phyloP scores from a whole-genome alignment of 2,888 invertebrate genomes.

The Elegia similella region DNA sequence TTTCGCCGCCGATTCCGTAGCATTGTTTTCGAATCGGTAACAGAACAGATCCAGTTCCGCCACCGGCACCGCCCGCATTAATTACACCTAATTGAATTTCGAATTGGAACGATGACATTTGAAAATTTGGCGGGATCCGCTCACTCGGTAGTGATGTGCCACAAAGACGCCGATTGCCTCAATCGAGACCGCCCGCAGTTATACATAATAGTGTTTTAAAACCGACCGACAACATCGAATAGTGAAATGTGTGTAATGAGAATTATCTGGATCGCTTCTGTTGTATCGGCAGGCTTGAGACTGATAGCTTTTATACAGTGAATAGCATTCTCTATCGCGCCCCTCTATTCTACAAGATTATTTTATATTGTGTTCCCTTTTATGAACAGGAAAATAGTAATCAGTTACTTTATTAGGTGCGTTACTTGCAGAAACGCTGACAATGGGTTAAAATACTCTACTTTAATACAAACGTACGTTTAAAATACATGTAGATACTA shows the following conservation, averaged over 20 bases:
- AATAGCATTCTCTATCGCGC: slow-evolving; percentile 69
- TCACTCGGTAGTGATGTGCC: slow-evolving; percentile 72
- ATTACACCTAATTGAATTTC: slow-evolving; percentile 85
- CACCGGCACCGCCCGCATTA: slow-evolving; percentile 76
- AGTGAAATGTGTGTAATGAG: slow-evolving; percentile 79
- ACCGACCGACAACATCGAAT: slow-evolving; percentile 69
- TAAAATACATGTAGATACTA: slow-evolving; percentile 28
- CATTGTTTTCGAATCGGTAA: slow-evolving; percentile 75
- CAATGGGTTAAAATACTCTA: slow-evolving; percentile 18
- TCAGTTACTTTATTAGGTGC: slow-evolving; percentile 73
- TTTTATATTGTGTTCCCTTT: slow-evolving; percentile 69
- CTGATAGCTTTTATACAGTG: slow-evolving; percentile 65
- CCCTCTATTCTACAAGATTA: slow-evolving; percentile 69
- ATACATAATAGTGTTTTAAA: slow-evolving; percentile 70
- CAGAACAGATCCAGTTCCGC: slow-evolving; percentile 59
- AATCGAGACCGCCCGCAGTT: slow-evolving; percentile 72
- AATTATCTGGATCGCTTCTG: slow-evolving; percentile 79
- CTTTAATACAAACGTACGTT: slow-evolving; percentile 31
- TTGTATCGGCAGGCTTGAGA: slow-evolving; percentile 67
- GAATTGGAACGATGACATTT: slow-evolving; percentile 85
- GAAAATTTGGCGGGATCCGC: slow-evolving; percentile 76
- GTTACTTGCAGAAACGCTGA: slow-evolving; percentile 67
- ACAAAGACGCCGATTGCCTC: slow-evolving; percentile 70
- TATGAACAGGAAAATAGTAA: slow-evolving; percentile 70
- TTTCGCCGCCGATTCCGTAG: slow-evolving; percentile 51